These are phyloP conservation scores for Urocynchramus pylzowi DNA, from an alignment of 2,113 vertebrate genomes.

Conservation along the genomic window DNA sequence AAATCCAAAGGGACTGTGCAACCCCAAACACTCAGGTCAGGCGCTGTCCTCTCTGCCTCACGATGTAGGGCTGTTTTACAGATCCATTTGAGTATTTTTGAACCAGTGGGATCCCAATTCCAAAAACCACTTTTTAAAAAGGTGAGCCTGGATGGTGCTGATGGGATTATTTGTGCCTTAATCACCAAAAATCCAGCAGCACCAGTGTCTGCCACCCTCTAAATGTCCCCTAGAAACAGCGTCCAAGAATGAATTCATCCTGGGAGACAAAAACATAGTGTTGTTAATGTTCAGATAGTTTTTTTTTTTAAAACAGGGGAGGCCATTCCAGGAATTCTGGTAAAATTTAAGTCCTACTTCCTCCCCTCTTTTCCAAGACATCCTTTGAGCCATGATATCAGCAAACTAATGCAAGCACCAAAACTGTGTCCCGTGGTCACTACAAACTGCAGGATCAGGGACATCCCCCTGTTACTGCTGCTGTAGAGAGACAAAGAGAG, in stretches of 20 bases:
- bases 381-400: not conserved
- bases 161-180: not conserved
- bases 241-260: not conserved
- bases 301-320: not conserved
- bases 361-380: not conserved
- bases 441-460: not conserved
- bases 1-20: not conserved
- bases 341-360: not conserved
- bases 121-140: not conserved
- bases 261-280: not conserved
- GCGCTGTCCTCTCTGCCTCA: fast-evolving
- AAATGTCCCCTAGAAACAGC: not conserved
- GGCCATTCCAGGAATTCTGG: not conserved
- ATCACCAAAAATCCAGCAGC: not conserved
- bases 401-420: not conserved
- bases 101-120: not conserved
- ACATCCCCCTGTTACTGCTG: not conserved
- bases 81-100: not conserved
- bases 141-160: not conserved
- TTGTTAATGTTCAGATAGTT: not conserved
- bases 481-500: not conserved
- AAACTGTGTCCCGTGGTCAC: not conserved
- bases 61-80: not conserved
- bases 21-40: not conserved
- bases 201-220: not conserved